Base-by-base conservation (phyloP, 2,113 vertebrate species). In the Takifugu flavidus region DNA sequence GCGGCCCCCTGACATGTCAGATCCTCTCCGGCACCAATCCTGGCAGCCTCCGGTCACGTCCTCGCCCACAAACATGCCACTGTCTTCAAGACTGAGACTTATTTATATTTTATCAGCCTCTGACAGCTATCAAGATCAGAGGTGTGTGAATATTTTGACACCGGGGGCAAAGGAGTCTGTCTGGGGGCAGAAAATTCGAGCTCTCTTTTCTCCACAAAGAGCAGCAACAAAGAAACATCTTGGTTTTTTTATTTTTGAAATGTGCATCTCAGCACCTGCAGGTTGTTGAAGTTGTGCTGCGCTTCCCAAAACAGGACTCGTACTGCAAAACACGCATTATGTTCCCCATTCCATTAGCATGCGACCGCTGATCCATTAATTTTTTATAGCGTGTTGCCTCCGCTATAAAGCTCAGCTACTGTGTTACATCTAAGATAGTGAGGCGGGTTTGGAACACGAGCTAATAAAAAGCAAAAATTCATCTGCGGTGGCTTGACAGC, bases 381-480 rank as follows among this genome's bases (percentile, higher is more conserved):
- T 83, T 88, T 82, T 87, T 86, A 88, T 84, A 63, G 49, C 78
- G 67, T 55, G 39, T 72, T 82, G 70, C 70, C 76, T 27, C 62
- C 65, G 84, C 77, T 82, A 86, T 91, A 88, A 89, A 86, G 67
- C 63, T 1, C 43, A 67, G 63, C 71, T 71, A 76, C 77, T 85
- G 82, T 79, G 83, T 85, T 83, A 82, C 79, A 84, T 82, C 68
- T 79, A 71, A 77, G 66, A 65, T 78, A 71, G 71, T 70, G 53
- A 64, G 75, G 75, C 59, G 55, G 62, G 71, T 10, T 47, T 76
- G 85, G 88, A 90, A 72, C 76, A 70, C 59, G 68, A 65, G 79
- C 77, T 87, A 88, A 89, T 91, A 90, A 90, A 91, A 90, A 74
- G 45, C 13, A 64, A 74, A 84, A 81, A 88, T 80, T 84, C 76